These are phyloP conservation scores for Palythoa grandiflora DNA, from an alignment of 92 coral and sea anemone species.

Conservation along the genomic window DNA sequence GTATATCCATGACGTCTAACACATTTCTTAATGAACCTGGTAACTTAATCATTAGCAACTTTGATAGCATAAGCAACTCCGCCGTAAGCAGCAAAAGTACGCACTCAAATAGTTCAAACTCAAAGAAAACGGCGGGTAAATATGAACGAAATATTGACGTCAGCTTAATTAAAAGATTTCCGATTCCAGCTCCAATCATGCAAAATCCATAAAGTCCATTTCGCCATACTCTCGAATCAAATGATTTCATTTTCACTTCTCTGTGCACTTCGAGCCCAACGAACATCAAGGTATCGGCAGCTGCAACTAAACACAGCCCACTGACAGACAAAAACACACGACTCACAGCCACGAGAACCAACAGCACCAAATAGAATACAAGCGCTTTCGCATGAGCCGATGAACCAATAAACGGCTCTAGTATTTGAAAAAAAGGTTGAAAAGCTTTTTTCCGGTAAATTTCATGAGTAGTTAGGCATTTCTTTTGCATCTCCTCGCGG, in stretches of 20 bases:
- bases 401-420: background rate
- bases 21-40: background rate
- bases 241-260: background rate
- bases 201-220: background rate
- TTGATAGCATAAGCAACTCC: background rate
- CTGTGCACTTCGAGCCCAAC: background rate
- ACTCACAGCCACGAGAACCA: background rate
- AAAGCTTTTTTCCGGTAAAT: background rate
- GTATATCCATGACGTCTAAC: background rate
- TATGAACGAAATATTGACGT: background rate
- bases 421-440: background rate
- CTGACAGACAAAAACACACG: background rate
- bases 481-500: constrained; percentile 6
- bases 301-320: background rate
- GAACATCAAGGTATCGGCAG: background rate
- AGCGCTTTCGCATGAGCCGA: background rate
- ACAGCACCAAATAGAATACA: background rate
- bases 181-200: background rate
- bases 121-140: too few species aligned
- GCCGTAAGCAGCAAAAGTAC: background rate
- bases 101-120: background rate
- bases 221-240: background rate
- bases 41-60: background rate
- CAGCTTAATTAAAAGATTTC: background rate
- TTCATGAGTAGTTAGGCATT: background rate